Percentiles rank a stretch among this genome's conserved stretches.
These are phyloP conservation scores for Eupithecia subfuscata DNA, from an alignment of 2,888 invertebrate genomes.

Conservation along the genomic window DNA sequence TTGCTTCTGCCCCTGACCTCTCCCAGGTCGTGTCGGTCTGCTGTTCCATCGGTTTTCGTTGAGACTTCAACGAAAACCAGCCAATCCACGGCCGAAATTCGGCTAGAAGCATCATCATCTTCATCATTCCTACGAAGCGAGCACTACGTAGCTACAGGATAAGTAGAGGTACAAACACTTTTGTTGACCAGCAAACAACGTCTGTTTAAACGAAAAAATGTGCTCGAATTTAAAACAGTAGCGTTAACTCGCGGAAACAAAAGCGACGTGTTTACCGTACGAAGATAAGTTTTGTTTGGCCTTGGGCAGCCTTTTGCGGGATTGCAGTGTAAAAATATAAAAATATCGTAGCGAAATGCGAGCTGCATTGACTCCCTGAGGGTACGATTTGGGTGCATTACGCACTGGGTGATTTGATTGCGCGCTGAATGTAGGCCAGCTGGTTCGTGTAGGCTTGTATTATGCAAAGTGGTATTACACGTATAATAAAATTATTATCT, in stretches of 20 bases:
- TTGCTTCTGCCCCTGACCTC: too few species aligned
- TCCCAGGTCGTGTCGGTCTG: too few species aligned
- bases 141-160: background rate
- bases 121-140: background rate
- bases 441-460: conserved; percentile 24
- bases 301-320: conserved; percentile 60
- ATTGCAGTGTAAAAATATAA: conserved; percentile 68
- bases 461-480: conserved; percentile 21
- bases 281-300: conserved; percentile 60
- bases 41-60: too few species aligned
- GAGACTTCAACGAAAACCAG: too few species aligned
- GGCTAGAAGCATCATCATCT: too few species aligned
- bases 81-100: too few species aligned
- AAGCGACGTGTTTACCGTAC: conserved; percentile 53
- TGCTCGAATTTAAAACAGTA: conserved; percentile 38
- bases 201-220: conserved; percentile 16
- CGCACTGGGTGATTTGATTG: conserved; percentile 50
- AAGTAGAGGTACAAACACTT: background rate
- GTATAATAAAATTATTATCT: conserved; percentile 7
- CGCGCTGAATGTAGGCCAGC: conserved; percentile 28
- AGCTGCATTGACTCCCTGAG: conserved; percentile 63
- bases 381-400: conserved; percentile 56
- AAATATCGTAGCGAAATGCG: conserved; percentile 69
- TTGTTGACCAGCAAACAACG: conserved; percentile 7
- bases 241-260: conserved; percentile 51